Base-by-base conservation (phyloP, 2,888 invertebrate species). In the Cosmia pyralina region DNA sequence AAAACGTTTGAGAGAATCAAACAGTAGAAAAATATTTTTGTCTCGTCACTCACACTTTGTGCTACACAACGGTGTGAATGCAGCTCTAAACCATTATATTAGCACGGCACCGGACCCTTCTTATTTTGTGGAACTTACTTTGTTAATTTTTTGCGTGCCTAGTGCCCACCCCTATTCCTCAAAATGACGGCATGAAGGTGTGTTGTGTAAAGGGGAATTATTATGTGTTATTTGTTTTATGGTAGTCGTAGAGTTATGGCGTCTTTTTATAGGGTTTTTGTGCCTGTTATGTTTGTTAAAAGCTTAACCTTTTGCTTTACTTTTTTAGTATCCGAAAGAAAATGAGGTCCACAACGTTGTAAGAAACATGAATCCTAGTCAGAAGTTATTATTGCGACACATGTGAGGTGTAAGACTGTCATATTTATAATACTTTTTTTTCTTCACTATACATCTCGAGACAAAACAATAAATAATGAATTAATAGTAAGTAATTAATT, bases 61-160 rank as follows among this genome's bases (percentile, higher is more conserved):
- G 80, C 66, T 81, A 83, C 83, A 52, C 17, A 19, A 64, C 85
- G 79, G 88, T 88, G 88, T 89, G 57, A 88, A 63, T 48, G 71
- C 71, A 73, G 65, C 69, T 69, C 68, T 0, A n/a, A 28, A 38
- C 84, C 87, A 87, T 89, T 85, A 87, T 64, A 83, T 79, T 84
- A 69, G 69, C 62, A 69, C 70, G 73, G 38, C 59, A 81, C 38
- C 55, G 50, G 74, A 81, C 81, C 81, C 83, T 79, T 83, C 83
- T 87, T 88, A 88, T 84, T 83, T 77, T 74, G 79, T 77, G 76
- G 86, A 86, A 83, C 87, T 77, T 71, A 79, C 84, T 88, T 90
- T 88, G 86, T 88, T 86, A 89, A 86, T 89, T 89, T 90, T 89
- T 90, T 87, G 79, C 46, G 65, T 48, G 69, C 67, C 65, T 53